Percentiles rank a stretch among this genome's conserved stretches.
These are phyloP conservation scores for Thamnophis elegans DNA, from an alignment of 2,797 vertebrate species.

Conservation along the genomic window DNA sequence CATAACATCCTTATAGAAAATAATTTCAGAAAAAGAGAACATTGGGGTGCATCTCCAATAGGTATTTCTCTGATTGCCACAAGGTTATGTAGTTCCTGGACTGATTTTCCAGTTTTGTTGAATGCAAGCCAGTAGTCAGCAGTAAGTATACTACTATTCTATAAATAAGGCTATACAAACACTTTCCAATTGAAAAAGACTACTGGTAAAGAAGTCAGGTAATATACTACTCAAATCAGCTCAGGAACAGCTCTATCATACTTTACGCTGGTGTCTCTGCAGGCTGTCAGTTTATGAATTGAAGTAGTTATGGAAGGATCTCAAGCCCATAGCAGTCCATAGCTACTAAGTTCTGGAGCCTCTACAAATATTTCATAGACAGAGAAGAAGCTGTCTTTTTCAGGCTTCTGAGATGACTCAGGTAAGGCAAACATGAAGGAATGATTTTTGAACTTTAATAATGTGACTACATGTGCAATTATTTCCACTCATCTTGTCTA, in stretches of 20 bases:
- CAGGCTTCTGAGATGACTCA: background rate
- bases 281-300: background rate
- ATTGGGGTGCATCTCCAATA: background rate
- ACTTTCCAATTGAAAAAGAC: background rate
- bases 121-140: background rate
- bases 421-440: rapidly evolving
- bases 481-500: slow-evolving; percentile 39
- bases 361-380: background rate
- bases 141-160: background rate
- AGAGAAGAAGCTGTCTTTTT: background rate
- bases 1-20: background rate
- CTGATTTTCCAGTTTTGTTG: background rate
- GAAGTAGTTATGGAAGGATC: background rate
- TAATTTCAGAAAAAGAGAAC: background rate
- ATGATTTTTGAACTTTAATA: slow-evolving; percentile 11
- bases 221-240: background rate
- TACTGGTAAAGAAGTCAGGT: background rate
- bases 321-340: background rate
- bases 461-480: slow-evolving; percentile 46
- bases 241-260: background rate
- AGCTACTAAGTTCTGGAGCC: background rate
- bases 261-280: background rate
- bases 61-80: background rate
- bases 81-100: background rate
- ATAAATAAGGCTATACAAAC: background rate